Percentiles rank a stretch among this genome's conserved stretches.
Conservation (phyloP, 2,888 invertebrate species). For the Galeruca laticollis region DNA sequence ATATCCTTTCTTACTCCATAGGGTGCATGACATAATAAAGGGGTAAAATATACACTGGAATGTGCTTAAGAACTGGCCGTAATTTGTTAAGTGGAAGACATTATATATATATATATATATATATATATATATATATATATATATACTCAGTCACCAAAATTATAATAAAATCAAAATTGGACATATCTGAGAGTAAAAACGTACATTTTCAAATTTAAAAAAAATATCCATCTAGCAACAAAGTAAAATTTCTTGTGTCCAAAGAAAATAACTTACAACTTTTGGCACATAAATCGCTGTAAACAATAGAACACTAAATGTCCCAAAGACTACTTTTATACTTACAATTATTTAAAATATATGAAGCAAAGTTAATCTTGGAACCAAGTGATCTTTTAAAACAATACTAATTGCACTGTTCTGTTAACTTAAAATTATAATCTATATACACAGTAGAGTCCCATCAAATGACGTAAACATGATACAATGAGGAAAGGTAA, state of each 20-base stretch:
- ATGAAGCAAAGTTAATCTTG: background rate
- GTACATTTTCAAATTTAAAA: constrained; percentile 23
- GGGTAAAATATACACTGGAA: too few species aligned
- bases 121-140: too few species aligned
- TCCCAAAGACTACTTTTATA: background rate
- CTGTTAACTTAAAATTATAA: constrained; percentile 46
- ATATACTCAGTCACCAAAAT: constrained; percentile 26
- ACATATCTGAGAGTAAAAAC: constrained; percentile 30
- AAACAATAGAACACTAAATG: constrained; percentile 21
- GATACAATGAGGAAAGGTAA: background rate
- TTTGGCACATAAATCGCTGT: constrained; percentile 54
- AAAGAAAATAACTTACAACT: constrained; percentile 45
- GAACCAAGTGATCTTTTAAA: constrained; percentile 23
- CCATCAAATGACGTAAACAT: constrained; percentile 8
- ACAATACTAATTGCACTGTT: constrained; percentile 51
- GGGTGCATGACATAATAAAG: too few species aligned
- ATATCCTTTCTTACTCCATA: too few species aligned
- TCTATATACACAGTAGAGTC: constrained; percentile 48
- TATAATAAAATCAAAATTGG: constrained; percentile 26
- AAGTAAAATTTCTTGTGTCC: constrained; percentile 40
- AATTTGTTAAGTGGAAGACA: background rate
- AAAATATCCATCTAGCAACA: constrained; percentile 30
- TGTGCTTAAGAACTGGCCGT: background rate
- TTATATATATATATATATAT: background rate
- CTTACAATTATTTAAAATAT: background rate